Evolutionary conservation across 2,113 vertebrate species (phyloP), one percentile per base, ranked within the genome.

Genomic region (Cavia porcellus): DNA sequence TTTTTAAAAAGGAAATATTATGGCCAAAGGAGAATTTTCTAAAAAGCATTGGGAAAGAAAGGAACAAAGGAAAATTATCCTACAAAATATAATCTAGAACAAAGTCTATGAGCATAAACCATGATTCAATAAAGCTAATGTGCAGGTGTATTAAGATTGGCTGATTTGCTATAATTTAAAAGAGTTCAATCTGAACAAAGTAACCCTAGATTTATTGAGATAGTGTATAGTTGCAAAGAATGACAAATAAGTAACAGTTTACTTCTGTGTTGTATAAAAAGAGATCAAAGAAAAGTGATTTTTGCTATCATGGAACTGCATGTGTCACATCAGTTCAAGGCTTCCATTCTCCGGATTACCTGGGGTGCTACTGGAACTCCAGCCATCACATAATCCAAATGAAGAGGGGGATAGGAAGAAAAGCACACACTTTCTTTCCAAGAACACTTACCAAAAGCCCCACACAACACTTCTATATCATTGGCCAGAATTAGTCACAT

Each of bases 381-480:
- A 90, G 1, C 47, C 32, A 59, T 95, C 79, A 80, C 55, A 86
- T 83, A 84, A 68, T 77, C 55, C 52, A 68, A 13, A 74, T 32
- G 11, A 86, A 86, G 24, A 15, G 3, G n/a, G 47, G 12, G 38
- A 3, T 8, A 17, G 38, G 6, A 55, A 90, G 38, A 91, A 94
- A 89, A 61, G n/a, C 42, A 79, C 22, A 61, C 17, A 25, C 45
- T 68, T 77, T 59, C 59, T 45, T 92, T 92, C 88, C 70, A 75
- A 93, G 81, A 30, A 92, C 77, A 95, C 30, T 90, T 93, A 50
- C 38, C 55, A 81, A 55, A 89, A 97, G 20, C n/a, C 22, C 45
- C 82, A 85, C 68, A 62, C n/a, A 64, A 38, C 19, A 94, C 22
- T 95, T 52, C 68, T 3, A 42, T 72, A 19, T 84, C 15, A 19